A percentile compares a stretch with the other conserved stretches of the same genome.
Conservation (phyloP, 2,888 invertebrate genomes). For the Thyatira batis region DNA sequence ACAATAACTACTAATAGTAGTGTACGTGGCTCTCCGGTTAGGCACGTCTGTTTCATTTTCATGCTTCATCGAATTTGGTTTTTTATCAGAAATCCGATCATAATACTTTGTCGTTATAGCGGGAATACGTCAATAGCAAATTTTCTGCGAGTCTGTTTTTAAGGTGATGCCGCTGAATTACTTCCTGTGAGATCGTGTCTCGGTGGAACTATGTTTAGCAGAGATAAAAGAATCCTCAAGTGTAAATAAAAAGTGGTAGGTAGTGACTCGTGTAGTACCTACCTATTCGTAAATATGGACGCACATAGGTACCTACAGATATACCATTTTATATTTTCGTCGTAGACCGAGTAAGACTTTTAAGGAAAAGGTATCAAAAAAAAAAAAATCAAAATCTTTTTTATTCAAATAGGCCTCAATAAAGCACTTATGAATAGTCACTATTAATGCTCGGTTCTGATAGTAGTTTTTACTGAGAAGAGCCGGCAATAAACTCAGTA, state of each 20-base stretch:
- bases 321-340: too few relatives aligned
- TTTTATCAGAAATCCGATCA: constrained; percentile 1
- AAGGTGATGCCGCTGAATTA: neutral
- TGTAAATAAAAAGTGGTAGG: neutral
- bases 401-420: too few relatives aligned
- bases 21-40: constrained; percentile 37
- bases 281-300: too few relatives aligned
- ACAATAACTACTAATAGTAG: constrained; percentile 21
- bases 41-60: constrained; percentile 38
- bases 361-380: too few relatives aligned
- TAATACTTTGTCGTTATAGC: constrained; percentile 3
- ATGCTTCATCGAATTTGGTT: constrained; percentile 30
- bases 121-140: neutral
- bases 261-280: neutral
- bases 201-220: neutral
- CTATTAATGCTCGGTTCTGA: too few relatives aligned
- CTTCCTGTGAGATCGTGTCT: neutral
- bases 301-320: too few relatives aligned
- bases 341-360: too few relatives aligned
- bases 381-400: too few relatives aligned
- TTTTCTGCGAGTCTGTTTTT: neutral
- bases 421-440: too few relatives aligned
- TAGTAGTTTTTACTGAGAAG: too few relatives aligned
- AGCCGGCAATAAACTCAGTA: too few relatives aligned
- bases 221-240: neutral